Percentiles rank a stretch among this genome's conserved stretches.
Evolutionary conservation across 2,113 vertebrate species (phyloP).

Genomic region (Taxidea taxus): DNA sequence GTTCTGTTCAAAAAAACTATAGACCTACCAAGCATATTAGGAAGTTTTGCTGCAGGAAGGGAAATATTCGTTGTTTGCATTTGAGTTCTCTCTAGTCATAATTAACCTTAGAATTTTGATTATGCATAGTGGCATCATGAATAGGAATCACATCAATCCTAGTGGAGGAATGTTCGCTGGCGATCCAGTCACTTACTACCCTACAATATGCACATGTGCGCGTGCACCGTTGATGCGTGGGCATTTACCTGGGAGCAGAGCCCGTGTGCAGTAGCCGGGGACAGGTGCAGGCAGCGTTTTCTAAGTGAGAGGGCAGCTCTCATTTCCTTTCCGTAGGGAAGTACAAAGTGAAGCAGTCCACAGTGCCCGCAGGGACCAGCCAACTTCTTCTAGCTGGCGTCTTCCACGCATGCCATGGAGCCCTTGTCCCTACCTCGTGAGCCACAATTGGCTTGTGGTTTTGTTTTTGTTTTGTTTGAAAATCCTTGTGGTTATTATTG

Average conservation of each 20-base stretch:
- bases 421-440: neutral
- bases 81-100: neutral
- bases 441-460: neutral
- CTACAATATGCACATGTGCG: rapidly evolving
- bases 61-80: neutral
- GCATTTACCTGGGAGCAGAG: neutral
- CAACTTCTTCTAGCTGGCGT: neutral
- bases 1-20: neutral
- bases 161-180: neutral
- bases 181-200: too few species aligned
- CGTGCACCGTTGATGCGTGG: rapidly evolving
- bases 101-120: neutral
- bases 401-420: neutral
- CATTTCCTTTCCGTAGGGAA: conserved; percentile 18
- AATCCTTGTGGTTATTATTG: neutral
- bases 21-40: neutral
- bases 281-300: conserved; percentile 21
- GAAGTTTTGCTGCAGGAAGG: neutral
- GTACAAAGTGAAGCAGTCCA: neutral
- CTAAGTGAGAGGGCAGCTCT: neutral
- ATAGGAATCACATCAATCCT: too few species aligned
- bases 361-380: neutral
- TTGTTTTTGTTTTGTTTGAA: conserved; percentile 10
- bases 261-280: neutral
- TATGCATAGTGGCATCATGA: neutral